Evolutionary conservation across 2,888 invertebrate species (phyloP), one percentile per base, ranked within the genome.

Genomic region (Himalopsyche japonica): DNA sequence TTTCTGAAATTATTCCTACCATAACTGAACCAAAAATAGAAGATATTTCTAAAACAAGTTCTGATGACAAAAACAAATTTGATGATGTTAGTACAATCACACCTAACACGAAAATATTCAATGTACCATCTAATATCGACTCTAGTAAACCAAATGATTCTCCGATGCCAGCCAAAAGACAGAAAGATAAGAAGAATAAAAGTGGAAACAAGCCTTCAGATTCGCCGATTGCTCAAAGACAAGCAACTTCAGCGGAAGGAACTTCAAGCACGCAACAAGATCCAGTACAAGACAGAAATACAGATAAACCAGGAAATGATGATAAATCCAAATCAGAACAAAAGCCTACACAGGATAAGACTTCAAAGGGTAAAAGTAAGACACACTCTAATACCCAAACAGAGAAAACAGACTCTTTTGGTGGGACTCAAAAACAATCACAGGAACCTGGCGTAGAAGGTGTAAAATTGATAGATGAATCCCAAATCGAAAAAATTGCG

Each of bases 111-210:
- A 82, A 82, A 48, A 4, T 20, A 18, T 12, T 49, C 18, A 49
- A 48, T 12, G 7, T 27, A 0, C 8, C 48, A 15, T 37, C 43
- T 15, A 81, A 43, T 76, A 32, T 34, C 18, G 80, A 57, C 18
- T 48, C 76, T 24, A 77, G 18, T 32, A 48, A 80, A 43, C 64
- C 37, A 24, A 81, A 70, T 18, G 82, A 79, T 48, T 82, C 82
- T 18, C 85, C 85, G 15, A 86, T 83, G 64, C 82, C 86, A 4
- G 47, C 76, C 7, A 86, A 86, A 78, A 49, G 82, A 77, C 79
- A 34, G n/a, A 86, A 85, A 43, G 85, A 86, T 81, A 86, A 86
- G 82, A 86, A 86, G 77, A 77, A 80, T 32, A 86, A 86, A n/a
- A 83, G 84, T 37, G 79, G 82, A 20, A 32, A 81, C 24, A 82